phyloP scores from a whole-genome alignment of 92 coral and sea anemone species.

The Muricea muricata region DNA sequence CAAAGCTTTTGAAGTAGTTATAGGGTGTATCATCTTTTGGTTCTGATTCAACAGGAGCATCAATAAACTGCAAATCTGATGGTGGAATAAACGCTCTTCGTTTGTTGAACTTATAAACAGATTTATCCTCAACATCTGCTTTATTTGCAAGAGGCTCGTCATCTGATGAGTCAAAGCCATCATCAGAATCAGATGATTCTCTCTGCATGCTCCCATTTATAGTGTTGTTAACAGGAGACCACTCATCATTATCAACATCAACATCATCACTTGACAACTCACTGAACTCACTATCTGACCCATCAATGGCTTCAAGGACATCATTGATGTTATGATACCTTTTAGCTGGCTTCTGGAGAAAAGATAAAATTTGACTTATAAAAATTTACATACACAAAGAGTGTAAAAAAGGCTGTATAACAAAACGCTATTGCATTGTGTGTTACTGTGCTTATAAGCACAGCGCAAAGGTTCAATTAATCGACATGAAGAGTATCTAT shows the following conservation, averaged over 20 bases:
- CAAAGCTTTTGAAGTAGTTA: constrained; percentile 1
- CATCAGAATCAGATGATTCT: not conserved
- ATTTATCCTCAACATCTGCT: not conserved
- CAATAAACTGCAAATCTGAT: constrained; percentile 3
- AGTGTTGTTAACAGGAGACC: not conserved
- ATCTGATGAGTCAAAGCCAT: not conserved
- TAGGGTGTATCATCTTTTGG: not conserved
- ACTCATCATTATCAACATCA: not conserved
- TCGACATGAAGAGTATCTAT: not conserved
- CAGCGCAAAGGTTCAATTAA: not conserved
- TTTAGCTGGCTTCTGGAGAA: not conserved
- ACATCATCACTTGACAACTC: not conserved
- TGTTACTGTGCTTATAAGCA: not conserved
- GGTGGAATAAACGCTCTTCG: constrained; percentile 2
- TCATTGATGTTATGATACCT: not conserved
- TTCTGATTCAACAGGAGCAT: not conserved
- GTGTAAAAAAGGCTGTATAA: not conserved
- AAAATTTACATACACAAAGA: not conserved
- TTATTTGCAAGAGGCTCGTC: not conserved
- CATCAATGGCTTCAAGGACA: not conserved
- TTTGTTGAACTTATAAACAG: not conserved
- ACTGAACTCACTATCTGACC: constrained; percentile 1
- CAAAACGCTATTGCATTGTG: not conserved
- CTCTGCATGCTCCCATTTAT: not conserved
- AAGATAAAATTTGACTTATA: not conserved